These are phyloP conservation scores for Ploceus nigricollis DNA, from an alignment of 2,113 vertebrate species.

Conservation along the genomic window DNA sequence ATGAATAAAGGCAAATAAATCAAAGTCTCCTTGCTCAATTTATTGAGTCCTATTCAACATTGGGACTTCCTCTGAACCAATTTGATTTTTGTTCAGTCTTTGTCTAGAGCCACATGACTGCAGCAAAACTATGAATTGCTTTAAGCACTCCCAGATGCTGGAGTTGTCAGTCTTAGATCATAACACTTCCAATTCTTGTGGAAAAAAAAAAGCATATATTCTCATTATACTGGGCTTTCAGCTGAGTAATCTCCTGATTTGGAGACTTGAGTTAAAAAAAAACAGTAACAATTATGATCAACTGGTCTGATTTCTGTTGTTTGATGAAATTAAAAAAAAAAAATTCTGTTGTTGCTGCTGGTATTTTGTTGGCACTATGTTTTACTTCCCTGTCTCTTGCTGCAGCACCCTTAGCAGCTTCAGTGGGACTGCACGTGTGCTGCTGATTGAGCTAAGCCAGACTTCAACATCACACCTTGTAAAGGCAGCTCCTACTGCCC, in stretches of 20 bases:
- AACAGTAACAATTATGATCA: neutral
- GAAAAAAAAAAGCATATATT: constrained; percentile 62
- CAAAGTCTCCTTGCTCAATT: constrained; percentile 14
- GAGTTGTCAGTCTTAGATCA: constrained; percentile 62
- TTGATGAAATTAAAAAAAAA: neutral
- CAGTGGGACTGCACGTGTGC: neutral
- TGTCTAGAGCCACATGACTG: constrained; percentile 63
- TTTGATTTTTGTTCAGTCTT: constrained; percentile 59
- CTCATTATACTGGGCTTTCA: neutral
- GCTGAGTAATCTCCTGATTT: neutral
- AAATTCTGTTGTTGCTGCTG: neutral
- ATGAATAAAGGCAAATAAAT: neutral
- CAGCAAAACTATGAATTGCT: constrained; percentile 65
- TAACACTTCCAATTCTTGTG: constrained; percentile 47
- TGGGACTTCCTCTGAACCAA: constrained; percentile 27
- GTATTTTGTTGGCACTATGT: neutral
- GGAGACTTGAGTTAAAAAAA: neutral
- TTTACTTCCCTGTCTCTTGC: neutral
- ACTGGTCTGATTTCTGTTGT: neutral
- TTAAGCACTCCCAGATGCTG: constrained; percentile 76
- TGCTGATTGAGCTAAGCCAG: constrained; percentile 28
- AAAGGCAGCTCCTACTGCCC: constrained; percentile 5
- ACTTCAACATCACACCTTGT: constrained; percentile 12
- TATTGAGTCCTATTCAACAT: constrained; percentile 11
- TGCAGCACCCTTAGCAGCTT: neutral